Percentiles rank a stretch among this genome's conserved stretches.
Evolutionary conservation across 92 coral and sea anemone genomes (phyloP).

Genomic region (Palythoa grandis): DNA sequence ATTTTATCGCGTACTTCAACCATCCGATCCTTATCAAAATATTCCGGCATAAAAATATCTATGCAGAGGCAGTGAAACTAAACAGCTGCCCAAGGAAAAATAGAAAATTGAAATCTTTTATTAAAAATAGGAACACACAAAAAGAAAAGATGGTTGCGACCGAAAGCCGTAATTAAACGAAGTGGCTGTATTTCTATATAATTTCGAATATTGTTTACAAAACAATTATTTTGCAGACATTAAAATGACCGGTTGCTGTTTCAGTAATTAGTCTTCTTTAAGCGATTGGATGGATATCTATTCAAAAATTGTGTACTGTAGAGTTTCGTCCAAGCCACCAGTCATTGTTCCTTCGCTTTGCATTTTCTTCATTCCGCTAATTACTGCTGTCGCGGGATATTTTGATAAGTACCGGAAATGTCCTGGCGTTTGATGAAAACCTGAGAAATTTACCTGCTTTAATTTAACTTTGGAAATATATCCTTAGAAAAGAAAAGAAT

Average conservation of each 20-base stretch:
- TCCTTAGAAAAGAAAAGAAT: background rate
- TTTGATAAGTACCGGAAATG: slow-evolving; percentile 32
- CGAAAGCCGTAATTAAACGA: too few species aligned
- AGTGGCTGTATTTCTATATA: too few species aligned
- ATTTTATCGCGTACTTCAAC: background rate
- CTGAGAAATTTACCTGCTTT: too few species aligned
- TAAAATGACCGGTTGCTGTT: too few species aligned
- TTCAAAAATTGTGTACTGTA: background rate
- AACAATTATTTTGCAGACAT: background rate
- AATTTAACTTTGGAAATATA: background rate
- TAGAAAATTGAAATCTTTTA: too few species aligned
- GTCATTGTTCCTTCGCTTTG: background rate
- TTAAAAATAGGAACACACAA: too few species aligned
- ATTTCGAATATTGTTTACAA: background rate
- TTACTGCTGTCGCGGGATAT: background rate
- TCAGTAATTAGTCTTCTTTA: background rate
- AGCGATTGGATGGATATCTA: background rate
- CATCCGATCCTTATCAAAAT: background rate
- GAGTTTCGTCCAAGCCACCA: background rate
- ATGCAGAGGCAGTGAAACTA: too few species aligned
- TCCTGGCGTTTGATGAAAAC: slow-evolving; percentile 9
- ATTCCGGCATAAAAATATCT: background rate
- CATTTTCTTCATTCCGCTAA: background rate
- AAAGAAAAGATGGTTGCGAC: too few species aligned
- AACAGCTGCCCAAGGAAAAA: too few species aligned